Base-by-base conservation (phyloP, 1,140 invertebrate species). In the Drosophila repletoides region DNA sequence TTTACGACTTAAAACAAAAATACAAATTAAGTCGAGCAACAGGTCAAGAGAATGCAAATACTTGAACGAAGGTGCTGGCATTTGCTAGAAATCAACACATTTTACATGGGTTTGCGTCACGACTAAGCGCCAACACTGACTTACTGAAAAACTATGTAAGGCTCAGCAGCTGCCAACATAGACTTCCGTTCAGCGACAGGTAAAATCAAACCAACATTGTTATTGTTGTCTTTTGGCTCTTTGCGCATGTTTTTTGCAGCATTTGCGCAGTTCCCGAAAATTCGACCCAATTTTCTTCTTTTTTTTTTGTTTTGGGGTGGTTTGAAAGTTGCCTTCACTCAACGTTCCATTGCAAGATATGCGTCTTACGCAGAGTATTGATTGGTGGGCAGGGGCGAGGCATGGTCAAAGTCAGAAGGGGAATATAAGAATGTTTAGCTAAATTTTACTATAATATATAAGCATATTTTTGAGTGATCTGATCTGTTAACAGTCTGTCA, bases 221-320 rank as follows among this genome's bases (percentile, higher is more conserved):
- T 59, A 36, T 71, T 80, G 5, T 66, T 65, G 55, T 19, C 21
- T 14, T 64, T 58, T 29, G 72, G 66, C 65, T 46, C 63, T 80
- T 63, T 76, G 76, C 76, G 76, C 76, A 79, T 29, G 70, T 38
- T 69, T 14, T 56, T 19, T 40, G 29, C 60, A 60, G 56, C 68
- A 81, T 81, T 81, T 81, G 72, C 77, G 77, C 72, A 81, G 77
- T 83, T 76, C 46, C n/a, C 38, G 7, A 7, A 12, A 12, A 40
- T 41, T 33, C 14, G 36, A 6, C 52, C 24, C 15, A 7, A 19
- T 31, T 41, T 31, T 33, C 3, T 19, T 21, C 26, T 33, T 40
- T 28, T 36, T 48, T 28, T 34, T 15, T 24, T 21, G 31, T 41
- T n/a, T 14, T 19, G 53, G 63, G 63, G 34, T 59, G 63, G 26